Base-by-base conservation (phyloP, 2,888 invertebrate species). In the Helicoverpa assulta region DNA sequence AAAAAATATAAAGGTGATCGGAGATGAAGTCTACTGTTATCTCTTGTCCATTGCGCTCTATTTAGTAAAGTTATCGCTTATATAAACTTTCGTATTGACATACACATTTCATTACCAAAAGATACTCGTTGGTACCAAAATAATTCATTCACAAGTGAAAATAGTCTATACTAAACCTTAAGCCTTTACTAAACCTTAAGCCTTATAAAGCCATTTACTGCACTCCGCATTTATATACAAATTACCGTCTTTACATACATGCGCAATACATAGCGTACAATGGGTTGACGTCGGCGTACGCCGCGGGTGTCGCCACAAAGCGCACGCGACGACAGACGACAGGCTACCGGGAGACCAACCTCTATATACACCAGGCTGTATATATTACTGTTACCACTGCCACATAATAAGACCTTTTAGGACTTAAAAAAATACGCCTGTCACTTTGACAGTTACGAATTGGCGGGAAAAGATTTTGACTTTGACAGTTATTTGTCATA, bases 251-350 rank as follows among this genome's bases (percentile, higher is more conserved):
- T 61, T 19, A 62, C 47, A 53, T 63, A 67, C 56, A 73, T 37
- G 14, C 40, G 47, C 43, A 69, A 53, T 69, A 79, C 62, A 76
- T 76, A 79, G 37, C 65, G 56, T 70, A 80, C 80, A 77, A 80
- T 70, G 80, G 77, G 50, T 80, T 77, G 80, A 80, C 37, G 70
- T 68, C 78, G 63, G 63, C 73, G 53, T 53, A 64, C 66, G 55
- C 73, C 73, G 78, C 81, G 80, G 80, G 77, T 80, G 80, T 76
- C 80, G 70, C 59, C 76, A 77, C 77, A 77, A 77, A 80, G 80
- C 59, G 76, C 77, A 77, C 56, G 53, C 65, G 53, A 70, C 62
- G 59, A 75, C 80, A 80, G 59, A 47, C 43, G 76, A 76, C 76
- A 77, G 65, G 62, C 80, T 70, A 80, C 77, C 56, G 55, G 61